These are phyloP conservation scores for Nemurella pictetii DNA, from an alignment of 2,888 invertebrate genomes.

Conservation along the genomic window DNA sequence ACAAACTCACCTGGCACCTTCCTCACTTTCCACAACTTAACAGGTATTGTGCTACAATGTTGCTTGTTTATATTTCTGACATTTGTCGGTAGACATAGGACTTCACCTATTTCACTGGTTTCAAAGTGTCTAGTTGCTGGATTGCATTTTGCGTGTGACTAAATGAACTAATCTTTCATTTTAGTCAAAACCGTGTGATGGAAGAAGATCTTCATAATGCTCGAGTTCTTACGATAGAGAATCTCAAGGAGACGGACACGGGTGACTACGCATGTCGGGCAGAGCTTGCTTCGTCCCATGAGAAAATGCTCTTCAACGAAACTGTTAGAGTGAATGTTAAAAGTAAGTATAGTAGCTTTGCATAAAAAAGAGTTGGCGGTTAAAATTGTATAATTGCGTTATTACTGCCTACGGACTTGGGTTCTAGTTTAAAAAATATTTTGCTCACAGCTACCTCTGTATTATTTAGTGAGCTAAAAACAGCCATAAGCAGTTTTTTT, in stretches of 20 bases:
- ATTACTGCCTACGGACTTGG: no score
- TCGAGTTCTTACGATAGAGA: slow-evolving; percentile 42
- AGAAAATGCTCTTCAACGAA: slow-evolving; percentile 14
- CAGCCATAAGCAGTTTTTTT: no score
- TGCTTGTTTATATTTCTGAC: background rate
- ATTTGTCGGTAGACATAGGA: background rate
- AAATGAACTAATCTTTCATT: background rate
- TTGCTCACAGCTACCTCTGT: no score
- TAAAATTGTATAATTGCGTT: no score
- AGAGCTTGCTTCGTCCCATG: slow-evolving; percentile 23
- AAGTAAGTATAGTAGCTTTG: slow-evolving; percentile 45
- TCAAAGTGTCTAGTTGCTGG: background rate
- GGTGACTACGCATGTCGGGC: slow-evolving; percentile 47
- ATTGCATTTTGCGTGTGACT: background rate
- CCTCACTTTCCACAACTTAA: slow-evolving; percentile 32
- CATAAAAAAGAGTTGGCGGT: background rate
- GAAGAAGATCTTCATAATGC: slow-evolving; percentile 42
- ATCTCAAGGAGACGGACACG: slow-evolving; percentile 45
- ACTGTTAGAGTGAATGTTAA: slow-evolving; percentile 45
- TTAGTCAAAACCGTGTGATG: slow-evolving; percentile 42
- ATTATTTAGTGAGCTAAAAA: no score
- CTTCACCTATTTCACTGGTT: background rate
- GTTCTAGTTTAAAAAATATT: no score
- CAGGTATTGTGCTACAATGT: slow-evolving; percentile 11
- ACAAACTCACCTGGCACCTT: slow-evolving; percentile 30